Evolutionary conservation across 2,888 invertebrate species (phyloP).

Genomic region (Philonicus albiceps): DNA sequence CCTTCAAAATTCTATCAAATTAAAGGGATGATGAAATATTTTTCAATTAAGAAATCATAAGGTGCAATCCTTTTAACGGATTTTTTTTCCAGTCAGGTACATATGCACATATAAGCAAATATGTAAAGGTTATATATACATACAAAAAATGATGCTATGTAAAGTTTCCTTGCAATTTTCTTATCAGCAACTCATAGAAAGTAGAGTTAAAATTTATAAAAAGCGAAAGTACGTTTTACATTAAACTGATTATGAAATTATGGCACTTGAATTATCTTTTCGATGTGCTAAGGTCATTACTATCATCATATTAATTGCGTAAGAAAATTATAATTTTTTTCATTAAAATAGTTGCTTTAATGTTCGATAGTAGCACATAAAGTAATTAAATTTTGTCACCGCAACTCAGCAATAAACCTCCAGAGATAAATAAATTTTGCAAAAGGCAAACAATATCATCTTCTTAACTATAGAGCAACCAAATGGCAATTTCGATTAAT

Average conservation of each 20-base stretch:
- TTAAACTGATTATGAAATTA: not conserved
- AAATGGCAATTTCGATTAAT: slow-evolving; percentile 10
- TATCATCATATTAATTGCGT: not conserved
- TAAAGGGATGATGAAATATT: not conserved
- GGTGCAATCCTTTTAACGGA: not conserved
- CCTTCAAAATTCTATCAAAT: not conserved
- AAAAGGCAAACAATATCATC: not conserved
- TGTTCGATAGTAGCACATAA: not conserved
- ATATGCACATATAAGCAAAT: not conserved
- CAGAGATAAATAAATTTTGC: not conserved
- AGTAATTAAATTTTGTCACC: not conserved
- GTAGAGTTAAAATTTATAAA: not conserved
- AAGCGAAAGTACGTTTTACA: not conserved
- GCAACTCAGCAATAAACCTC: not conserved
- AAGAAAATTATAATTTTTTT: not conserved
- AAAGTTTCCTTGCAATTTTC: not conserved
- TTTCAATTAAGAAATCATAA: not conserved
- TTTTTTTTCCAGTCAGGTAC: not conserved
- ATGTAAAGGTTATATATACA: not conserved
- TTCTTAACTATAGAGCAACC: not conserved
- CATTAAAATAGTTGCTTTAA: not conserved
- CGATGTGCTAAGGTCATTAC: not conserved
- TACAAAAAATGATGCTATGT: not conserved
- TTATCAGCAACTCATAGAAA: no score
- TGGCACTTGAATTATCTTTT: not conserved